Base-by-base conservation (phyloP, 2,797 vertebrate genomes). In the Syngnathus rostellatus region DNA sequence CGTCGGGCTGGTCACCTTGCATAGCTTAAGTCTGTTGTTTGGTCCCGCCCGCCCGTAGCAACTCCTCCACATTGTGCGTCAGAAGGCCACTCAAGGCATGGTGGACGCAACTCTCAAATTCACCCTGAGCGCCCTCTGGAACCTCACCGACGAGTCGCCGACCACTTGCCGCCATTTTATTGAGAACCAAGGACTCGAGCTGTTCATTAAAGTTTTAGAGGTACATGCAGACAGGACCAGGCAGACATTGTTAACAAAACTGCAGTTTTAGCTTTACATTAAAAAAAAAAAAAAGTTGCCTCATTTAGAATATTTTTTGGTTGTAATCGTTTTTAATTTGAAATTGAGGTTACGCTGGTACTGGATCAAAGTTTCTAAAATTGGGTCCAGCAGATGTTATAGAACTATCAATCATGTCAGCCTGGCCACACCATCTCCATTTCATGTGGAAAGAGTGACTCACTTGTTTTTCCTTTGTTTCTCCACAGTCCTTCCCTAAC, bases 161-260 rank as follows among this genome's bases (percentile, higher is more conserved):
- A 98, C 97, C 55, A 99, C 97, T 0, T 99, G 97, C 86, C 92
- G 94, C 74, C 95, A 99, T 88, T 99, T 99, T 75, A 99, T 99
- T 58, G 96, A 99, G 90, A 98, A 99, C 85, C 94, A 98, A 87
- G 97, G 97, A 54, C 86, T 99, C 67, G 96, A 98, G 65, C 93
- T 99, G 72, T 99, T 99, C 75, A 98, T 99, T 82, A 95, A 93
- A 86, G 97, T 99, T 72, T 89, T 99, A 6, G 96, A 99, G 97
- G 97, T 99, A 81, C 14, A 21, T 0, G 7, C 37, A 39, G 11
- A 19, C 37, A 25, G 31, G 2, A 25, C 25, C 4, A 55, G 11
- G 5, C 53, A 25, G 25, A 31, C 53, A 14, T 25, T 23, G n/a
- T 21, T n/a, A 55, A 55, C 8, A 55, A 55, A 55, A 55, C 23